Conservation (phyloP, 2,113 vertebrate species). For the Elaphurus davidianus region DNA sequence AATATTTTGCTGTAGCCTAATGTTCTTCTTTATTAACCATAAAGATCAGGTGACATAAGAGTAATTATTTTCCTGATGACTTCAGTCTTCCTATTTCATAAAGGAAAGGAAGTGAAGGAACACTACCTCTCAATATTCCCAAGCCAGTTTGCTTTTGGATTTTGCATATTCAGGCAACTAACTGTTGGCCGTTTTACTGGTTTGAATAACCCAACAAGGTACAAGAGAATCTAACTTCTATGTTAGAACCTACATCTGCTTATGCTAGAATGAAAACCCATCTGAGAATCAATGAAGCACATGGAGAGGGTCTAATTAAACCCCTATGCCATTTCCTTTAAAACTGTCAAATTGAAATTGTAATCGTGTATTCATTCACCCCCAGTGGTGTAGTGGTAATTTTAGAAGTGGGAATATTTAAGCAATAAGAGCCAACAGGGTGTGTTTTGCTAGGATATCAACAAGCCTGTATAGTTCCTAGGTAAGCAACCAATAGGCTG, state of each 20-base stretch:
- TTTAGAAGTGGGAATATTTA: constrained; percentile 75
- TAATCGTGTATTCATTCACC: constrained; percentile 75
- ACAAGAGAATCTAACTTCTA: constrained; percentile 56
- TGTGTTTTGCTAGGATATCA: constrained; percentile 59
- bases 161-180: constrained; percentile 10
- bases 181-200: background rate
- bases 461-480: constrained; percentile 12
- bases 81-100: constrained; percentile 15
- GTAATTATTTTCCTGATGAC: constrained; percentile 39
- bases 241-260: constrained; percentile 73
- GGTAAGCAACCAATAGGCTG: constrained; percentile 43
- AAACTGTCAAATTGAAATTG: constrained; percentile 77
- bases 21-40: background rate
- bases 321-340: constrained; percentile 78
- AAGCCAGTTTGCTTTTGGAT: background rate
- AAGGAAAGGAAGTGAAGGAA: background rate
- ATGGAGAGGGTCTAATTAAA: constrained; percentile 79
- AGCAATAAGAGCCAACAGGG: constrained; percentile 69
- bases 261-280: constrained; percentile 77
- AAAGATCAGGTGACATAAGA: background rate
- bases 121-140: background rate
- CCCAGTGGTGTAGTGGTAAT: constrained; percentile 66
- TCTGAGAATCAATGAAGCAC: constrained; percentile 77
- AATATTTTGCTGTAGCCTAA: constrained; percentile 23
- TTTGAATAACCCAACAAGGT: constrained; percentile 58